phyloP scores from a whole-genome alignment of 2,888 invertebrate genomes.

The Pheosia tremula region DNA sequence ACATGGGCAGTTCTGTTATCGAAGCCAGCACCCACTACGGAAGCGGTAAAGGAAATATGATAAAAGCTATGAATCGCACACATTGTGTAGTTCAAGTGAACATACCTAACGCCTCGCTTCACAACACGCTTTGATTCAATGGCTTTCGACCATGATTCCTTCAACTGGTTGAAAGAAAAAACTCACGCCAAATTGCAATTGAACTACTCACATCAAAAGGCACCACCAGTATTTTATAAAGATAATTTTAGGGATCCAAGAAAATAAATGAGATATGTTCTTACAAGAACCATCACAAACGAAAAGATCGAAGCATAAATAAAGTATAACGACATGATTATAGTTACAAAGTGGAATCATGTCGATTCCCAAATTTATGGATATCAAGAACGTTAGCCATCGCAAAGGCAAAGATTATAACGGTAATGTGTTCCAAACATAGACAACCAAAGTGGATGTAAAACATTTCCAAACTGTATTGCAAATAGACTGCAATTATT shows the following conservation, averaged over 20 bases:
- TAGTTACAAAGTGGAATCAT: too few species aligned
- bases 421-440: background rate
- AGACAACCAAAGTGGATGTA: background rate
- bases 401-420: background rate
- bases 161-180: background rate
- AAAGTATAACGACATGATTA: too few species aligned
- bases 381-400: background rate
- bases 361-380: too few species aligned
- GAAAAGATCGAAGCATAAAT: too few species aligned
- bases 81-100: slow-evolving; percentile 58
- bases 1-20: slow-evolving; percentile 61
- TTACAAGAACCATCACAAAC: too few species aligned
- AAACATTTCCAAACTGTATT: background rate
- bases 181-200: too few species aligned
- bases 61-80: slow-evolving; percentile 67
- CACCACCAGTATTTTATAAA: too few species aligned
- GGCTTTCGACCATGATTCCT: slow-evolving; percentile 1
- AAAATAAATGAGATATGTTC: too few species aligned
- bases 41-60: slow-evolving; percentile 72
- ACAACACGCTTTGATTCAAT: slow-evolving; percentile 24
- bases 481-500: background rate
- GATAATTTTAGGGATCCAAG: too few species aligned
- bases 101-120: slow-evolving; percentile 15
- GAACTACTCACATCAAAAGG: too few species aligned
- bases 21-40: slow-evolving; percentile 61